These are phyloP conservation scores for Gambelia wislizenii DNA, from an alignment of 2,797 vertebrate species.

Conservation along the genomic window DNA sequence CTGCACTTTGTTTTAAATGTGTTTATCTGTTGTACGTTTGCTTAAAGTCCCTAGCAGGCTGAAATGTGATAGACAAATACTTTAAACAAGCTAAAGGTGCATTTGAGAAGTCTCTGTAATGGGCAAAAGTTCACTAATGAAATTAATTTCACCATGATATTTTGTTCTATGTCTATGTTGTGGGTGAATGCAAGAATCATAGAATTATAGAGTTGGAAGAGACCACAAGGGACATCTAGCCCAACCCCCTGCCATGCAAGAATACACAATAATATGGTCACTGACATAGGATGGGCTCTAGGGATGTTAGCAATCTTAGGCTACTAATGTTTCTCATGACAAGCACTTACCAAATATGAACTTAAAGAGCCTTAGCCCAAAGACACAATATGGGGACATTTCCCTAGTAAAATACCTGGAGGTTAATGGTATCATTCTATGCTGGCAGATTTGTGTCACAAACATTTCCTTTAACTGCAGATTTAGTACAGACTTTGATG, in stretches of 20 bases:
- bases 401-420: background rate
- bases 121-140: background rate
- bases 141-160: background rate
- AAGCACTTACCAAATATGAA: background rate
- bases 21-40: no score
- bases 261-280: background rate
- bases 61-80: no score
- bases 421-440: background rate
- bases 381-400: background rate
- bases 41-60: no score
- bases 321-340: background rate
- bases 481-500: background rate
- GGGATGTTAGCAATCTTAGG: background rate
- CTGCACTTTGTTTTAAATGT: no score
- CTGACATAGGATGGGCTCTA: background rate
- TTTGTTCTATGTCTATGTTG: background rate
- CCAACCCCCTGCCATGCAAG: no score
- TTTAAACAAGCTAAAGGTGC: no score
- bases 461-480: background rate
- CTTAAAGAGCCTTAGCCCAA: background rate
- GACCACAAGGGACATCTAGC: no score
- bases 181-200: accelerated
- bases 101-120: background rate
- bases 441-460: background rate
- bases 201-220: no score